Conservation (phyloP, 1,140 invertebrate species). For the Lepidostoma basale region DNA sequence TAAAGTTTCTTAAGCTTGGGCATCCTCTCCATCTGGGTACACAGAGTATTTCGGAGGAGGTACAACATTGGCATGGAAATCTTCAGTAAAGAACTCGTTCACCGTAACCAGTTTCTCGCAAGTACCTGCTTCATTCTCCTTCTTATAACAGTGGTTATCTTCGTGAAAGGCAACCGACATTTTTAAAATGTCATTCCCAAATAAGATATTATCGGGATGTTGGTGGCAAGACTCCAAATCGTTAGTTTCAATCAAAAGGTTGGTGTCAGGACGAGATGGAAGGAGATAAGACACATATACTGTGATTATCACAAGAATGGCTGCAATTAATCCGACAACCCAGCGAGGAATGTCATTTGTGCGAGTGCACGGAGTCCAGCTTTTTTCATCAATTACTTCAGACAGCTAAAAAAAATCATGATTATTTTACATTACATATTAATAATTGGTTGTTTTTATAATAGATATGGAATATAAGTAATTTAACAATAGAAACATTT, state of each 20-base stretch:
- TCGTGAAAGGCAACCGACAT: conserved; percentile 28
- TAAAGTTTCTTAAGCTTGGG: neutral
- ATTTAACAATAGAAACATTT: neutral
- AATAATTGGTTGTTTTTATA: neutral
- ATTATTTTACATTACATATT: neutral
- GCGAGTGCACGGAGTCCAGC: conserved; percentile 35
- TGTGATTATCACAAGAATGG: conserved; percentile 36
- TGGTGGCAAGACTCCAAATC: conserved; percentile 18
- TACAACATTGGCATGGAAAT: conserved; percentile 37
- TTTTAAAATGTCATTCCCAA: neutral
- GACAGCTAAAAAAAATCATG: conserved; percentile 28
- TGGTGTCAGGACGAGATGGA: conserved; percentile 35
- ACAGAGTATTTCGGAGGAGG: conserved; percentile 42
- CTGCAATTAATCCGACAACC: conserved; percentile 38
- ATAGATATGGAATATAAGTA: neutral
- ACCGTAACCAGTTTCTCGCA: conserved; percentile 36
- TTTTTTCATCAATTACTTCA: conserved; percentile 36
- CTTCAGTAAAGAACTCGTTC: conserved; percentile 39
- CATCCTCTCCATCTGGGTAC: conserved; percentile 28
- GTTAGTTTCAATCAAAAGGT: conserved; percentile 8
- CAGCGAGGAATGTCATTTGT: conserved; percentile 40
- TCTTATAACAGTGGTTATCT: conserved; percentile 21
- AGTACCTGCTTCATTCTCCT: neutral
- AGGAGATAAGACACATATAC: conserved; percentile 40
- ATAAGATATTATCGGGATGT: conserved; percentile 20